Conservation (phyloP, 2,113 vertebrate genomes). For the Eulacestoma nigropectus region DNA sequence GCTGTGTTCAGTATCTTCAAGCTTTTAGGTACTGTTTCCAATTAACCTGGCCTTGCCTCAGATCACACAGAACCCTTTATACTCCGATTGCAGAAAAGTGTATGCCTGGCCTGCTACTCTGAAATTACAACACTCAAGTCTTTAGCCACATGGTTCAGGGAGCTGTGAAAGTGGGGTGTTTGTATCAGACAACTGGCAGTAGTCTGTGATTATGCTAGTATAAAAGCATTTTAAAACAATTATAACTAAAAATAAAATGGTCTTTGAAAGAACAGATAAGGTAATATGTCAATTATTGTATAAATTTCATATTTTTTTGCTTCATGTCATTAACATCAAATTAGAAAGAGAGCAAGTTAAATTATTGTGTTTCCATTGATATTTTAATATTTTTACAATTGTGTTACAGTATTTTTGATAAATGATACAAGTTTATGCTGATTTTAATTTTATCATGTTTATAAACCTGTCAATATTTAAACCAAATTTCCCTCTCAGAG, state of each 20-base stretch:
- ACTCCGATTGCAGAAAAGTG: fast-evolving
- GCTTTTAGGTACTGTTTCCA: not conserved
- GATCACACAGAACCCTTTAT: not conserved
- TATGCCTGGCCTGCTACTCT: not conserved
- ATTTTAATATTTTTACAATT: not conserved
- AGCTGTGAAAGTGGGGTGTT: not conserved
- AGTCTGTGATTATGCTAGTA: not conserved
- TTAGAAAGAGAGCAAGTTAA: not conserved
- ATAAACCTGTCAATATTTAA: not conserved
- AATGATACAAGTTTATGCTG: not conserved
- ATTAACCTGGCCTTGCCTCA: not conserved
- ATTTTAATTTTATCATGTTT: not conserved
- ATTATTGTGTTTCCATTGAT: not conserved
- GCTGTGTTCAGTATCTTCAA: not conserved
- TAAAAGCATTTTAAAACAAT: not conserved
- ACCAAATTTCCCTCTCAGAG: not conserved
- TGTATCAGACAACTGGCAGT: not conserved
- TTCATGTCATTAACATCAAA: not conserved
- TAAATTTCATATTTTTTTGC: not conserved
- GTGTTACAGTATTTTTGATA: not conserved
- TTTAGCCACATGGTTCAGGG: not conserved
- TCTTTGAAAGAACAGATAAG: not conserved
- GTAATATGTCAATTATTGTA: not conserved
- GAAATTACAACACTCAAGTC: not conserved
- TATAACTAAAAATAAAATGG: not conserved